phyloP scores from a whole-genome alignment of 92 coral and sea anemone species.

The Parazoanthus swiftii region DNA sequence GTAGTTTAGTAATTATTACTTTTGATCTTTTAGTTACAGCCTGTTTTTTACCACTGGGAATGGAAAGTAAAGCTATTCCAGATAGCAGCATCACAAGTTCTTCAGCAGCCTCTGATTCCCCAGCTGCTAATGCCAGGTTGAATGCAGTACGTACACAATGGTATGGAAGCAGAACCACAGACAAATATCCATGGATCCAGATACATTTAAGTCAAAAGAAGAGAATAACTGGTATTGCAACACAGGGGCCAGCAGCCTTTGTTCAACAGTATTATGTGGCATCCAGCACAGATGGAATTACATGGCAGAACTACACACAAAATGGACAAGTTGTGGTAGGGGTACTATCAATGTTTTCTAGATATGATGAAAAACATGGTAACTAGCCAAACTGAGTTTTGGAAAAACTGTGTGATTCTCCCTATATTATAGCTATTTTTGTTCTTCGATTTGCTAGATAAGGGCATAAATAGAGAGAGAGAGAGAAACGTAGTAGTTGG shows the following conservation, averaged over 20 bases:
- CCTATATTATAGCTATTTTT: too few species aligned
- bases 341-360: conserved; percentile 43
- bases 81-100: conserved; percentile 52
- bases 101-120: too few species aligned
- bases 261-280: conserved; percentile 48
- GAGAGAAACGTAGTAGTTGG: too few species aligned
- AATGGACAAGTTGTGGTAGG: conserved; percentile 23
- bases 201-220: conserved; percentile 44
- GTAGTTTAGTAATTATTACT: background rate
- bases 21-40: conserved; percentile 13
- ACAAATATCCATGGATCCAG: conserved; percentile 65
- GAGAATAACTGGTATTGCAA: conserved; percentile 55
- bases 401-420: too few species aligned
- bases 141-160: conserved; percentile 48
- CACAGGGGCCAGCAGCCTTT: conserved; percentile 56
- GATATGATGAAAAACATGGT: too few species aligned
- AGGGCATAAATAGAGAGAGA: too few species aligned
- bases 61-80: conserved; percentile 52
- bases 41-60: conserved; percentile 48
- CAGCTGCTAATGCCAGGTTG: conserved; percentile 67
- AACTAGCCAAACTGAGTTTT: too few species aligned
- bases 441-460: too few species aligned
- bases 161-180: conserved; percentile 2
- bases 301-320: conserved; percentile 59
- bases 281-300: conserved; percentile 45